Conservation (phyloP, 1,140 invertebrate species). For the Asbolus verrucosus region DNA sequence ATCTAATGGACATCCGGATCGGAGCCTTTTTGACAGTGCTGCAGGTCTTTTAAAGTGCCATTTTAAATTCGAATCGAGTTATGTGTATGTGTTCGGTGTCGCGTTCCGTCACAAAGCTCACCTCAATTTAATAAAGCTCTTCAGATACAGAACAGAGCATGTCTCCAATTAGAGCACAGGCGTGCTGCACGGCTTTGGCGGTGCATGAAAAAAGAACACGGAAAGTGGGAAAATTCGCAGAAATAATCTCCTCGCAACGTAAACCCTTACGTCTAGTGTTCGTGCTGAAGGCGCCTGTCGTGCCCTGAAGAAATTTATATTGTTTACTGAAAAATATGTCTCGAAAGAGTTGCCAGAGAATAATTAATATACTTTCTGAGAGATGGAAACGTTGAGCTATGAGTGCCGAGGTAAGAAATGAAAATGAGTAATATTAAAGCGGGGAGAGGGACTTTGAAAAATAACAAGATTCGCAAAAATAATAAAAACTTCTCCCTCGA, state of each 20-base stretch:
- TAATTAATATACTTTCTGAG: slow-evolving; percentile 40
- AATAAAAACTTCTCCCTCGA: slow-evolving; percentile 13
- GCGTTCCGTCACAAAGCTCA: slow-evolving; percentile 38
- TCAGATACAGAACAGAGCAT: slow-evolving; percentile 34
- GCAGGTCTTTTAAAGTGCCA: slow-evolving; percentile 22
- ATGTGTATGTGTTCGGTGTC: slow-evolving; percentile 24
- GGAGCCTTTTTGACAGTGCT: background rate
- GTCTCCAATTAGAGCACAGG: slow-evolving; percentile 24
- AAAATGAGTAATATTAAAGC: slow-evolving; percentile 41
- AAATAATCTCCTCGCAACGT: slow-evolving; percentile 23
- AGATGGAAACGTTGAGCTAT: slow-evolving; percentile 39
- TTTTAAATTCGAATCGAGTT: slow-evolving; percentile 34
- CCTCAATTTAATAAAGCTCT: slow-evolving; percentile 41
- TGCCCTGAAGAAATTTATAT: slow-evolving; percentile 32
- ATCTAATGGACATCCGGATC: background rate
- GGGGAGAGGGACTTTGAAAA: slow-evolving; percentile 26
- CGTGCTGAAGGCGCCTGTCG: slow-evolving; percentile 16
- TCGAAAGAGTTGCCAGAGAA: slow-evolving; percentile 34
- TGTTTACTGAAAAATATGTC: slow-evolving; percentile 38
- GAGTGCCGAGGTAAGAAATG: slow-evolving; percentile 17
- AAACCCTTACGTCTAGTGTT: no score
- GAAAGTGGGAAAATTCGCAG: background rate
- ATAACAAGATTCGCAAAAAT: slow-evolving; percentile 38
- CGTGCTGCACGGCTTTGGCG: background rate
- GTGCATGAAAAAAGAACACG: slow-evolving; percentile 1